A percentile compares a stretch with the other conserved stretches of the same genome.
phyloP scores from a whole-genome alignment of 2,888 invertebrate species.

The Sylvicola cinctus region DNA sequence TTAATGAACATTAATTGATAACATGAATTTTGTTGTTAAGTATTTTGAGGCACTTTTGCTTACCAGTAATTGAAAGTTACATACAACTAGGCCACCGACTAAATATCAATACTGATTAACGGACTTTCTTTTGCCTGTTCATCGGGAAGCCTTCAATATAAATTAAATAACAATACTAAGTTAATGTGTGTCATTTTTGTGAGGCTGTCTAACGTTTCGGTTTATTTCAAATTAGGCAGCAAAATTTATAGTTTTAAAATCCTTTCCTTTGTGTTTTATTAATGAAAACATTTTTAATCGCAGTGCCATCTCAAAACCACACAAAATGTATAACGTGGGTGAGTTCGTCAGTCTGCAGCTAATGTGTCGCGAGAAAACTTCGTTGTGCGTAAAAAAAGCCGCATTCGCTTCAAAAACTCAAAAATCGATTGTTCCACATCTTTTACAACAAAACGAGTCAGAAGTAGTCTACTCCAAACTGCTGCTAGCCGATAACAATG shows the following conservation, averaged over 20 bases:
- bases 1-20: constrained; percentile 13
- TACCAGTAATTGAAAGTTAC: too few species aligned
- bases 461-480: constrained; percentile 36
- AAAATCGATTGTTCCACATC: constrained; percentile 18
- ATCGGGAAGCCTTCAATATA: too few species aligned
- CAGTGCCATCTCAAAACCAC: constrained; percentile 8
- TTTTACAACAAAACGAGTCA: constrained; percentile 31
- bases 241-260: too few species aligned
- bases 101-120: too few species aligned
- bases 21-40: too few species aligned
- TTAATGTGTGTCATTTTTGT: too few species aligned
- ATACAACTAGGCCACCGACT: too few species aligned
- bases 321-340: constrained; percentile 27
- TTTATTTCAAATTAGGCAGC: too few species aligned
- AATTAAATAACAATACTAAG: too few species aligned
- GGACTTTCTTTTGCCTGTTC: too few species aligned
- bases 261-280: constrained; percentile 1
- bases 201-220: too few species aligned
- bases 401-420: constrained; percentile 15
- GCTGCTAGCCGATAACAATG: constrained; percentile 43
- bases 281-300: background rate
- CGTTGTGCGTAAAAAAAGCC: constrained; percentile 18
- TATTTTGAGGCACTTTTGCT: too few species aligned
- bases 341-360: constrained; percentile 56
- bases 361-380: constrained; percentile 65